phyloP scores from a whole-genome alignment of 2,113 vertebrate genomes.

The Aix galericulata region DNA sequence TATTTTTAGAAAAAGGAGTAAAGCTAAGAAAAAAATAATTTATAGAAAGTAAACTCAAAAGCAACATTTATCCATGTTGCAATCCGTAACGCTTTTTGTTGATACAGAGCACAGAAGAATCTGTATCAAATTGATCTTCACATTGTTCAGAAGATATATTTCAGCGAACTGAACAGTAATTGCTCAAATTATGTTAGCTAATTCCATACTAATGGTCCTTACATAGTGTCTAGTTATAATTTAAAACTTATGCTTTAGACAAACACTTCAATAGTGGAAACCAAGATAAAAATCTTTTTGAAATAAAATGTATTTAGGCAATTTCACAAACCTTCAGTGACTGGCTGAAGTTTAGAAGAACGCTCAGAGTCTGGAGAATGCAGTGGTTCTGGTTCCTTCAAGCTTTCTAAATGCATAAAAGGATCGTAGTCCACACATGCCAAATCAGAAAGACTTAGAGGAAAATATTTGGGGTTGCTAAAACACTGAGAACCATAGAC shows the following conservation, averaged over 20 bases:
- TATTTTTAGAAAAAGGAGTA: background rate
- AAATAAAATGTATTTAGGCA: slow-evolving; percentile 12
- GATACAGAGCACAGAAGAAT: slow-evolving; percentile 10
- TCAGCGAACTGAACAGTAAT: slow-evolving; percentile 36
- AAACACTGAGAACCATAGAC: slow-evolving; percentile 98
- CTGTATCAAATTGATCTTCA: background rate
- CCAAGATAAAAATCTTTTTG: background rate
- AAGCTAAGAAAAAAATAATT: background rate
- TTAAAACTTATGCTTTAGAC: background rate
- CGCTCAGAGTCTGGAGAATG: slow-evolving; percentile 97
- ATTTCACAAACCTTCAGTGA: slow-evolving; percentile 89
- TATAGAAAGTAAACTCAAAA: slow-evolving; percentile 6
- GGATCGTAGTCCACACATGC: slow-evolving; percentile 93
- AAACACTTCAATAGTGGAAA: slow-evolving; percentile 7
- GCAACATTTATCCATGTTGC: background rate
- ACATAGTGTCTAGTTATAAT: background rate
- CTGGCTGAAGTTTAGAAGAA: slow-evolving; percentile 95
- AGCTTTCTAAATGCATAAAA: slow-evolving; percentile 91
- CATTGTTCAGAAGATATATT: slow-evolving; percentile 33
- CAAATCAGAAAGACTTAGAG: slow-evolving; percentile 93
- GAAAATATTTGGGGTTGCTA: slow-evolving; percentile 92
- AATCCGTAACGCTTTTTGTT: background rate
- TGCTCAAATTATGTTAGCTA: slow-evolving; percentile 37
- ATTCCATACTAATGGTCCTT: slow-evolving; percentile 8
- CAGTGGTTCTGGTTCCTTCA: slow-evolving; percentile 96